Evolutionary conservation across 2,797 vertebrate species (phyloP).

Genomic region (Protonibea diacanthus): DNA sequence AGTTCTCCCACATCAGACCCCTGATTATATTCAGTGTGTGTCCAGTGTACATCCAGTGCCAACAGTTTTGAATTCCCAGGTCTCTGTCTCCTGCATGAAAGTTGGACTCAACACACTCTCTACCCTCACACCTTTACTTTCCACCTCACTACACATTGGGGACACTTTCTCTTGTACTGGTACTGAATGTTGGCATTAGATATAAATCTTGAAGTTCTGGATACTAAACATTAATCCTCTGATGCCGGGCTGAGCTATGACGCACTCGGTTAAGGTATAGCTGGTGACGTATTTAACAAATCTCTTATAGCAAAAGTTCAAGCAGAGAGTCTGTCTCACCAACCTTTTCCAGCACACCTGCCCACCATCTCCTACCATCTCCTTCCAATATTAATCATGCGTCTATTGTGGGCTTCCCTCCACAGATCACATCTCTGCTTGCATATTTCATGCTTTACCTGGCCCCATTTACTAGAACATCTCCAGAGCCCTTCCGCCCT

Average conservation of each 20-base stretch:
- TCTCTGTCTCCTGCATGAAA: too few relatives aligned
- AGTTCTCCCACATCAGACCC: too few relatives aligned
- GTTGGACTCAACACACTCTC: background rate
- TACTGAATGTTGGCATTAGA: background rate
- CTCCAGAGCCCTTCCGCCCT: background rate
- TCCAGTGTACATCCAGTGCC: too few relatives aligned
- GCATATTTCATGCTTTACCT: background rate
- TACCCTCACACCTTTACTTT: background rate
- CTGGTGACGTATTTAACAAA: background rate
- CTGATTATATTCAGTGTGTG: too few relatives aligned
- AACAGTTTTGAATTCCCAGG: too few relatives aligned
- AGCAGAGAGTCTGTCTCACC: background rate
- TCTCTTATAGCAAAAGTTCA: background rate
- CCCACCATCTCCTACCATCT: slow-evolving; percentile 1
- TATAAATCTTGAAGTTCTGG: background rate
- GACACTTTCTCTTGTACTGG: background rate
- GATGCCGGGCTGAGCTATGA: background rate
- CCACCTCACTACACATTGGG: background rate
- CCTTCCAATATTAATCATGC: background rate
- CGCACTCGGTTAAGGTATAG: background rate
- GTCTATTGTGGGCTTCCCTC: background rate
- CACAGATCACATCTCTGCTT: slow-evolving; percentile 3
- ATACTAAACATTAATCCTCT: background rate
- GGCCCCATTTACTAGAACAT: background rate
- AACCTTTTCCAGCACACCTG: background rate